A percentile compares a stretch with the other conserved stretches of the same genome.
Evolutionary conservation across 2,113 vertebrate genomes (phyloP).

Genomic region (Petroica traversi): DNA sequence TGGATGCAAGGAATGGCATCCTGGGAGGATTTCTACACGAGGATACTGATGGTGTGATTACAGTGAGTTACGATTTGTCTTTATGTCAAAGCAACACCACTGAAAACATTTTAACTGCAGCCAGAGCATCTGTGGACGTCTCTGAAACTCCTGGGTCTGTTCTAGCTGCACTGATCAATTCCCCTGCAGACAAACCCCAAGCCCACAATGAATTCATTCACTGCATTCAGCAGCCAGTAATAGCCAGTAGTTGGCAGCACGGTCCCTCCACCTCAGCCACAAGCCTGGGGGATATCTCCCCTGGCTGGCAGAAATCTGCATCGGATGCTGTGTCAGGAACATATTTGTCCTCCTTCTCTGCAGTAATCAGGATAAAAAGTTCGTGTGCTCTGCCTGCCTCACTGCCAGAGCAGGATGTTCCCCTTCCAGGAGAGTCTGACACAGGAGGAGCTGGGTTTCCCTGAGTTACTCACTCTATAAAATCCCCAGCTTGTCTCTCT

Average conservation of each 20-base stretch:
- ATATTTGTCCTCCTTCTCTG: not conserved
- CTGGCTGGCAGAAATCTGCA: not conserved
- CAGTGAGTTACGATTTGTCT: rapidly evolving
- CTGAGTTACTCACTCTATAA: not conserved
- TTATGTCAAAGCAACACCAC: not conserved
- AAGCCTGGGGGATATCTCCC: not conserved
- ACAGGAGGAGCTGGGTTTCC: not conserved
- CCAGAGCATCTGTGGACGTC: not conserved
- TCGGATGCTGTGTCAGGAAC: not conserved
- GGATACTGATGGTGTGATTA: rapidly evolving
- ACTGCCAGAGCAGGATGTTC: not conserved
- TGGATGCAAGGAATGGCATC: not conserved
- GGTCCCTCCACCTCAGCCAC: not conserved
- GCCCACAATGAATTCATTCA: not conserved
- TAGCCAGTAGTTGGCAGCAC: conserved; percentile 59
- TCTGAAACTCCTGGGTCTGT: not conserved
- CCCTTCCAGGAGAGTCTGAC: not conserved
- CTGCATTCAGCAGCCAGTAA: not conserved
- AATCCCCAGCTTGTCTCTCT: not conserved
- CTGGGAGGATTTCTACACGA: rapidly evolving
- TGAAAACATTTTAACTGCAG: not conserved
- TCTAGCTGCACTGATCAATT: not conserved
- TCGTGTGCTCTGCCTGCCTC: not conserved
- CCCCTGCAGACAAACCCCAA: not conserved
- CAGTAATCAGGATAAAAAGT: not conserved